Evolutionary conservation across 2,888 invertebrate genomes (phyloP).

Genomic region (Choristoneura rosaceana): DNA sequence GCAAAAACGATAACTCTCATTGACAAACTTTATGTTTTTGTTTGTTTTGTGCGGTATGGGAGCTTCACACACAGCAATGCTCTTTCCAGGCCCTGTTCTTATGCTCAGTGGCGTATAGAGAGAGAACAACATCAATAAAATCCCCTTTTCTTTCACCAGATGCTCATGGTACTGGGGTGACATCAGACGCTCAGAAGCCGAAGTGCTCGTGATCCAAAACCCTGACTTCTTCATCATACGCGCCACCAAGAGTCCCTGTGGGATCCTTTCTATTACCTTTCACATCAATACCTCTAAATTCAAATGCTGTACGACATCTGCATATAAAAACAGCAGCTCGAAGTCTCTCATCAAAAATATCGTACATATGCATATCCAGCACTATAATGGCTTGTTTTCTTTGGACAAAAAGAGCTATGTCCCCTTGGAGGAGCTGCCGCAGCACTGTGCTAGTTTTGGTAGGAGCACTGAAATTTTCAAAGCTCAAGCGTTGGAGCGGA

Average conservation of each 20-base stretch:
- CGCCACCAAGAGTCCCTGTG: background rate
- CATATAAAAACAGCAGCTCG: background rate
- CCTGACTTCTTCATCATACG: conserved; percentile 19
- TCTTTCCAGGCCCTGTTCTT: too few relatives aligned
- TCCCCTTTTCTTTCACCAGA: background rate
- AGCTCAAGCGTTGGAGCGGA: background rate
- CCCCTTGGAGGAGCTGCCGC: background rate
- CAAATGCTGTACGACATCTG: background rate
- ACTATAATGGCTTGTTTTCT: conserved; percentile 2
- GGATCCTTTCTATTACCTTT: conserved; percentile 11
- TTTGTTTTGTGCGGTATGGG: too few relatives aligned
- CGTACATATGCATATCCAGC: background rate
- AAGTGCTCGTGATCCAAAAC: background rate
- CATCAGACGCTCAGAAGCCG: conserved; percentile 7
- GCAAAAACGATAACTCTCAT: too few relatives aligned
- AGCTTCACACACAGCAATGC: too few relatives aligned
- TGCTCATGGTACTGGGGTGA: conserved; percentile 8
- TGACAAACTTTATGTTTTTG: too few relatives aligned
- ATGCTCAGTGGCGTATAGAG: too few relatives aligned
- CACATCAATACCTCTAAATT: background rate
- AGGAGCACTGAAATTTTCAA: background rate
- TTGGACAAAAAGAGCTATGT: conserved; percentile 9
- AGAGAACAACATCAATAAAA: too few relatives aligned
- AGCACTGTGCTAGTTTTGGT: conserved; percentile 5
- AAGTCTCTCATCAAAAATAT: background rate